Conservation (phyloP, 2,888 invertebrate genomes). For the Tricholauxania praeusta region DNA sequence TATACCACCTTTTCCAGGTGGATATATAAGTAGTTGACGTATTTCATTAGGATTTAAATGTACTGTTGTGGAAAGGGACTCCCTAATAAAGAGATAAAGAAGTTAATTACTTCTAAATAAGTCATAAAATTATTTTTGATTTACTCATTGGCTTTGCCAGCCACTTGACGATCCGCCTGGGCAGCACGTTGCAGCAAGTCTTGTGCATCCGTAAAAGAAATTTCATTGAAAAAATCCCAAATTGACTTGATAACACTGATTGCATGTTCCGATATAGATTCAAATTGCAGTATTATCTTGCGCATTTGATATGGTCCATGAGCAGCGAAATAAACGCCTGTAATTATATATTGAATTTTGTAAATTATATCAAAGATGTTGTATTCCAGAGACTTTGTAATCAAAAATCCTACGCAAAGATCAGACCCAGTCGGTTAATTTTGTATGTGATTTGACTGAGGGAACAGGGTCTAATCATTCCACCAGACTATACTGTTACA, state of each 20-base stretch:
- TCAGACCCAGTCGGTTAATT: not conserved
- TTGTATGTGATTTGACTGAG: not conserved
- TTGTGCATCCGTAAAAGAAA: slow-evolving; percentile 82
- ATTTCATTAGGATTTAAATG: slow-evolving; percentile 68
- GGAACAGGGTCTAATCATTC: too few species aligned
- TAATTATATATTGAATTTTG: not conserved
- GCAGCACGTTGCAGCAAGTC: slow-evolving; percentile 81
- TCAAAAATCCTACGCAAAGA: not conserved
- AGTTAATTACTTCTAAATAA: slow-evolving; percentile 39
- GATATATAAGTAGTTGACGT: slow-evolving; percentile 82
- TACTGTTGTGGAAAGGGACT: slow-evolving; percentile 60
- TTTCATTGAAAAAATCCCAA: slow-evolving; percentile 77
- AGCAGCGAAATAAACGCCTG: slow-evolving; percentile 51
- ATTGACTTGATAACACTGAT: slow-evolving; percentile 75
- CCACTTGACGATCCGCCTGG: slow-evolving; percentile 58
- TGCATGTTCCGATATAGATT: slow-evolving; percentile 76
- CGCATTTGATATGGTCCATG: slow-evolving; percentile 55
- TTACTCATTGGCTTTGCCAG: slow-evolving; percentile 54
- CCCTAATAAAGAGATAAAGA: slow-evolving; percentile 66
- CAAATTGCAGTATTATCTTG: slow-evolving; percentile 82
- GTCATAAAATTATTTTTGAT: slow-evolving; percentile 11
- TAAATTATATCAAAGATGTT: not conserved
- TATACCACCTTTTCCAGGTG: slow-evolving; percentile 88
- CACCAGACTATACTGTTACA: not conserved
- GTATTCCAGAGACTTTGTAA: not conserved